phyloP scores from a whole-genome alignment of 2,888 invertebrate species.

The Lasioglossum malachurum region DNA sequence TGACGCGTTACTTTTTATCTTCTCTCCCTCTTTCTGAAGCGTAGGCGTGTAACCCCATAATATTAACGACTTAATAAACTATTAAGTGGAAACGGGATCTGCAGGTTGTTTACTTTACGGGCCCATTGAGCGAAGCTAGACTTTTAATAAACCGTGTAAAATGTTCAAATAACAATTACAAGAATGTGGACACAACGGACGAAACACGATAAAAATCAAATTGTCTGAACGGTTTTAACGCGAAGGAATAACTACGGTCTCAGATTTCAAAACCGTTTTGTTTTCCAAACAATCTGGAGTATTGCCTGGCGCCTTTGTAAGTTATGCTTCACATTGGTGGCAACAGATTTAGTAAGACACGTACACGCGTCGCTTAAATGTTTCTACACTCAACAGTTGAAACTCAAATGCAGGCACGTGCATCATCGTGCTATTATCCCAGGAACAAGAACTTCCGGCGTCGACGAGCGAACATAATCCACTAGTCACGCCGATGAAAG shows the following conservation, averaged over 20 bases:
- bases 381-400: not conserved
- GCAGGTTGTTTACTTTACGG: not conserved
- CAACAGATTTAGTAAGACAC: not conserved
- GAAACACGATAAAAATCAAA: not conserved
- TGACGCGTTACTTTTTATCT: not conserved
- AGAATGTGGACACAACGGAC: not conserved
- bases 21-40: not conserved
- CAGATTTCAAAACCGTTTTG: not conserved
- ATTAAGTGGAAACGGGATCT: not conserved
- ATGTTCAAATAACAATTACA: not conserved
- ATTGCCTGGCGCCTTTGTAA: not conserved
- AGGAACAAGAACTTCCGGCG: not conserved
- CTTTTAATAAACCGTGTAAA: not conserved
- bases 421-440: not conserved
- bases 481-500: not conserved
- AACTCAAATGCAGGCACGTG: not conserved
- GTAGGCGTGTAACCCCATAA: not conserved
- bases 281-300: not conserved
- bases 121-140: not conserved
- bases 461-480: not conserved
- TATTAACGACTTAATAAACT: not conserved
- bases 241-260: too few relatives aligned
- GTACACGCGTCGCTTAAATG: not conserved
- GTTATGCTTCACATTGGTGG: not conserved
- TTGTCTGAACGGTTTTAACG: too few relatives aligned